Conservation (phyloP, 2,888 invertebrate species). For the Sarcophaga caerulescens region DNA sequence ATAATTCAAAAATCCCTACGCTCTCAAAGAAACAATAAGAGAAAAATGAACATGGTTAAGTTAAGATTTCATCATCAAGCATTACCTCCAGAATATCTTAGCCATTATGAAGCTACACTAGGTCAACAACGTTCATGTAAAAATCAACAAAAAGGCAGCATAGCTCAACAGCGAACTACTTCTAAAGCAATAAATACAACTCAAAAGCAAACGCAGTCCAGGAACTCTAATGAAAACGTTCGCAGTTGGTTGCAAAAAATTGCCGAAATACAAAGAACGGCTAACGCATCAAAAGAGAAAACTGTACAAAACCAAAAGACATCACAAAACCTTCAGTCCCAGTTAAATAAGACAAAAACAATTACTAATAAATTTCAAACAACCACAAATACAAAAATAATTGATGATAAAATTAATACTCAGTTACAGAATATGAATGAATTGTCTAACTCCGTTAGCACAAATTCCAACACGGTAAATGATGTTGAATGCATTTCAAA, state of each 20-base stretch:
- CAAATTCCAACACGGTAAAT: background rate
- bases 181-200: constrained; percentile 71
- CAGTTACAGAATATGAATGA: background rate
- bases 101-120: constrained; percentile 89
- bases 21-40: constrained; percentile 40
- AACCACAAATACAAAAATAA: background rate
- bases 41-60: constrained; percentile 82
- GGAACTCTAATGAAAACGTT: constrained; percentile 84
- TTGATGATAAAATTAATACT: constrained; percentile 42
- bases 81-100: constrained; percentile 88
- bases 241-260: constrained; percentile 89
- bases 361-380: background rate
- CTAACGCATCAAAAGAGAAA: constrained; percentile 68
- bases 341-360: background rate
- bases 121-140: constrained; percentile 82
- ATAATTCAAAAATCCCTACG: constrained; percentile 52
- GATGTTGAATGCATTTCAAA: background rate
- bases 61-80: constrained; percentile 91
- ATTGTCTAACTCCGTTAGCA: background rate
- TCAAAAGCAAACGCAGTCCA: constrained; percentile 35
- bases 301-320: background rate
- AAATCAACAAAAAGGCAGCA: constrained; percentile 74
- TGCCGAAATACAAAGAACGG: constrained; percentile 85
- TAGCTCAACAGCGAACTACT: constrained; percentile 74
- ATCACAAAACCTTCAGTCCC: background rate